phyloP scores from a whole-genome alignment of 1,140 invertebrate species.

The Hylaeus volcanicus region DNA sequence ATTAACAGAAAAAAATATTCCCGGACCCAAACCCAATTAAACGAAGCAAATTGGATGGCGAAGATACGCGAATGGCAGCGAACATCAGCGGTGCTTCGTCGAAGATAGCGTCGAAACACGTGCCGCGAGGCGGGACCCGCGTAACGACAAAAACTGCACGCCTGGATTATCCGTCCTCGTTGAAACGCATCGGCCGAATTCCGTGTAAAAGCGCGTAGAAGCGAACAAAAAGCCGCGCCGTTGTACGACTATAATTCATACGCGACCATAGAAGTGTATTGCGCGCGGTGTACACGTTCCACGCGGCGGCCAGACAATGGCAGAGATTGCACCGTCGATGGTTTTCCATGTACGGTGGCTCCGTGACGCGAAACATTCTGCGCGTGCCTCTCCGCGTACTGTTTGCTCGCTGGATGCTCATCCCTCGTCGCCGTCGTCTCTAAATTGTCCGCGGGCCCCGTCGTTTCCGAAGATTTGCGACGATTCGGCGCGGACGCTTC shows the following conservation, averaged over 20 bases:
- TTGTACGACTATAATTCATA: constrained; percentile 37
- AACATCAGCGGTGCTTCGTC: not conserved
- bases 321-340: constrained; percentile 46
- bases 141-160: too few species aligned
- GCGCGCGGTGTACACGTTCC: constrained; percentile 34
- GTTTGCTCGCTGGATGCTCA: not conserved
- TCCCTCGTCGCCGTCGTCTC: not conserved
- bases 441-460: constrained; percentile 22
- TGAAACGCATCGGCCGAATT: constrained; percentile 21
- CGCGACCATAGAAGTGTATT: constrained; percentile 33
- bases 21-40: too few species aligned
- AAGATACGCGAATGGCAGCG: too few species aligned
- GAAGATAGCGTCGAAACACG: not conserved
- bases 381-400: constrained; percentile 31
- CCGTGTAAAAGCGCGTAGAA: constrained; percentile 4
- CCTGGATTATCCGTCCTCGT: constrained; percentile 6
- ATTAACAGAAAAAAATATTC: too few species aligned
- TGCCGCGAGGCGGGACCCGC: not conserved
- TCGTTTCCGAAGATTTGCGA: constrained; percentile 42
- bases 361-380: constrained; percentile 45
- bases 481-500: constrained; percentile 12
- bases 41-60: too few species aligned
- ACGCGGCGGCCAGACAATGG: constrained; percentile 37
- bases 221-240: constrained; percentile 1
- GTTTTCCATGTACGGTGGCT: constrained; percentile 47